A percentile compares a stretch with the other conserved stretches of the same genome.
These are phyloP conservation scores for Polymixis lichenea DNA, from an alignment of 2,888 invertebrate species.

Conservation along the genomic window DNA sequence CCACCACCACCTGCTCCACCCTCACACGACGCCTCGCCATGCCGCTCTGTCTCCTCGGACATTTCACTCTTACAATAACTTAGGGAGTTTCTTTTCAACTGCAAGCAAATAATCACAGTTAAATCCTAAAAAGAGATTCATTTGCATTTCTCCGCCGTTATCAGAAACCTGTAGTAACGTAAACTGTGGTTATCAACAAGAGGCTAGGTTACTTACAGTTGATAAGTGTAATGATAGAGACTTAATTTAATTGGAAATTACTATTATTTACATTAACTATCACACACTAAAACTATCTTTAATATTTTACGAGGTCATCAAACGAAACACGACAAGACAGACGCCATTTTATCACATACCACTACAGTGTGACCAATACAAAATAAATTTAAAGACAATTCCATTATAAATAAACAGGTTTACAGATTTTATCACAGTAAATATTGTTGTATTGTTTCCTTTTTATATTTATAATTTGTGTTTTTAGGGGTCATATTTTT, in stretches of 20 bases:
- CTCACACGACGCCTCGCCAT: slow-evolving; percentile 86
- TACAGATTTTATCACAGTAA: neutral
- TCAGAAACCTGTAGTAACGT: slow-evolving; percentile 77
- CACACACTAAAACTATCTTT: slow-evolving; percentile 52
- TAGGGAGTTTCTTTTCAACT: slow-evolving; percentile 85
- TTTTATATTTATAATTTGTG: neutral
- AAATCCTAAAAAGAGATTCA: slow-evolving; percentile 74
- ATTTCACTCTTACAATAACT: slow-evolving; percentile 88
- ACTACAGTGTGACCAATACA: slow-evolving; percentile 68
- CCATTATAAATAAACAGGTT: slow-evolving; percentile 8
- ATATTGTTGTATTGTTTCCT: neutral
- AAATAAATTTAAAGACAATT: neutral
- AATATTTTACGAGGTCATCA: slow-evolving; percentile 77
- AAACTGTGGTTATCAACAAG: slow-evolving; percentile 59
- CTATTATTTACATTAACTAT: slow-evolving; percentile 54
- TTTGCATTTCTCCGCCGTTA: slow-evolving; percentile 82
- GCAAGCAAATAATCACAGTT: slow-evolving; percentile 84
- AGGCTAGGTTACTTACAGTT: slow-evolving; percentile 76
- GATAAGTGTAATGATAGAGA: slow-evolving; percentile 59
- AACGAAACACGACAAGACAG: slow-evolving; percentile 75
- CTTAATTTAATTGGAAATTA: slow-evolving; percentile 49
- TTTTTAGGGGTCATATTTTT: neutral
- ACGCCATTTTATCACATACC: slow-evolving; percentile 87
- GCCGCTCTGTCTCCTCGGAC: slow-evolving; percentile 89
- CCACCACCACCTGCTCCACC: slow-evolving; percentile 87